These are phyloP conservation scores for Solenodon paradoxus DNA, from an alignment of 2,113 vertebrate genomes.

Conservation along the genomic window DNA sequence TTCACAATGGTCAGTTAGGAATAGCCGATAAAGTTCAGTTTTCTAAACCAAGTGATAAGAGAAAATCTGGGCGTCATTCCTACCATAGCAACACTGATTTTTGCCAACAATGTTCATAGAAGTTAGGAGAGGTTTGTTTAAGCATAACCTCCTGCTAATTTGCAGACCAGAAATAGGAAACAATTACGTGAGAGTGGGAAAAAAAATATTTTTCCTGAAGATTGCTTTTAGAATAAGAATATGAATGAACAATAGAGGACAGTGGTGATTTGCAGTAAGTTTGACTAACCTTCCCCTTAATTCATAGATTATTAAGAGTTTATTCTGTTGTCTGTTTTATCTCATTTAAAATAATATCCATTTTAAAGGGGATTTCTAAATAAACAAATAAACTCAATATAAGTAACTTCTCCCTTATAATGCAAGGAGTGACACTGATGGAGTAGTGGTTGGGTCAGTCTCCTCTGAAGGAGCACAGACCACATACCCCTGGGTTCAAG, in stretches of 20 bases:
- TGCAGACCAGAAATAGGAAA: not conserved
- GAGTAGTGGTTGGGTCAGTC: too few species aligned
- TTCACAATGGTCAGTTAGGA: not conserved
- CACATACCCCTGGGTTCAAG: too few species aligned
- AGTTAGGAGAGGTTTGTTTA: not conserved
- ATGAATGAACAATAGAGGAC: too few species aligned
- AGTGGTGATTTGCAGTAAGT: too few species aligned
- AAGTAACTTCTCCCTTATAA: not conserved
- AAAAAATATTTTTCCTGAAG: not conserved
- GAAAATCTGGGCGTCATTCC: not conserved
- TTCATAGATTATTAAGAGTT: not conserved
- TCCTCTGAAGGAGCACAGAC: too few species aligned
- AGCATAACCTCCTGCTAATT: not conserved
- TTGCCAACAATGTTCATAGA: not conserved
- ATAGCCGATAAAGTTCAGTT: not conserved
- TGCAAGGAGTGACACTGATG: not conserved
- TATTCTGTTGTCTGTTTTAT: not conserved
- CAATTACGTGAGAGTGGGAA: not conserved
- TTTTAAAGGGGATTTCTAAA: not conserved
- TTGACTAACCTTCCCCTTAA: not conserved
- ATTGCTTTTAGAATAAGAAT: conserved; percentile 11
- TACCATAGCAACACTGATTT: not conserved
- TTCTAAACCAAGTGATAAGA: not conserved
- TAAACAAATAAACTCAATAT: not conserved
- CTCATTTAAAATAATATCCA: not conserved